Percentiles rank a stretch among this genome's conserved stretches.
These are phyloP conservation scores for Nezara viridula DNA, from an alignment of 2,888 invertebrate genomes.

Conservation along the genomic window DNA sequence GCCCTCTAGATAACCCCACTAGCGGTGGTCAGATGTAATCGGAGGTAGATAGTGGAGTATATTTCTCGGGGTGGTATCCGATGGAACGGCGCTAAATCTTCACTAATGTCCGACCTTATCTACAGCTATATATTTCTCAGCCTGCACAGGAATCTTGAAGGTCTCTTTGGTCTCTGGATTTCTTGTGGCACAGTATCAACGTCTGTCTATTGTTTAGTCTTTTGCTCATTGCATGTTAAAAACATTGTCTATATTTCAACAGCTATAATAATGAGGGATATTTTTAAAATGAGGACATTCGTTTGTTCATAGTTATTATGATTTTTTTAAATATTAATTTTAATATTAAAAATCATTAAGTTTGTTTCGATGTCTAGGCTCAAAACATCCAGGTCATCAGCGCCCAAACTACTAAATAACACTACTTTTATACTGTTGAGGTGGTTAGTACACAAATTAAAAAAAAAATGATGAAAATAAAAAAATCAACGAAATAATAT, in stretches of 20 bases:
- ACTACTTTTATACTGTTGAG: no score
- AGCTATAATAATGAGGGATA: no score
- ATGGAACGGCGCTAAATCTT: neutral
- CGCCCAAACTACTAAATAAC: no score
- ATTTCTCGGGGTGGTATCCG: neutral
- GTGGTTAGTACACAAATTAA: no score
- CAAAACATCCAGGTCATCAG: no score
- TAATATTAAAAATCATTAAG: no score
- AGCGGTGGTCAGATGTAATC: neutral
- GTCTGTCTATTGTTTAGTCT: neutral
- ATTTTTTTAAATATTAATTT: no score
- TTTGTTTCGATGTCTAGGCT: no score
- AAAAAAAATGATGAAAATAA: no score
- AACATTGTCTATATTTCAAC: neutral
- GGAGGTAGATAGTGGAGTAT: neutral
- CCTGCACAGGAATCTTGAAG: neutral
- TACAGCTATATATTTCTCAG: constrained; percentile 4
- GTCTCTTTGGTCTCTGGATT: neutral
- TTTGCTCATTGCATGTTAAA: neutral
- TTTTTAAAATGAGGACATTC: no score
- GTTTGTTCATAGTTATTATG: no score
- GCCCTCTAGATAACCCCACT: neutral
- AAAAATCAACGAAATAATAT: no score
- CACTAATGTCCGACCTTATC: constrained; percentile 19
- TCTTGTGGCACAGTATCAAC: neutral